Evolutionary conservation across 2,888 invertebrate genomes (phyloP).

Genomic region (Rosalia funebris): DNA sequence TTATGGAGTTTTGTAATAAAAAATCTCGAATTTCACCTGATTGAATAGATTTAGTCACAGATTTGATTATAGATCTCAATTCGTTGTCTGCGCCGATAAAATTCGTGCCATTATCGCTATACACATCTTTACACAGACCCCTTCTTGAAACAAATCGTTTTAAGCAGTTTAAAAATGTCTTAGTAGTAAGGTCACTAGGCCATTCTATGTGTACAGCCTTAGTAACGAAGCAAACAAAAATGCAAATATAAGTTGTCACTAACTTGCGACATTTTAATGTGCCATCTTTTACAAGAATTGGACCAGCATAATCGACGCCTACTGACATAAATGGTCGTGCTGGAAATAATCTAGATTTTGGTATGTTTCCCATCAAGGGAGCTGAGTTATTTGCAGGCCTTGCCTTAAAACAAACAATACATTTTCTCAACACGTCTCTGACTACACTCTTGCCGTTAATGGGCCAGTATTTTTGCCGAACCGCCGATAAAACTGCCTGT

Average conservation of each 20-base stretch:
- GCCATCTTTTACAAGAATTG: conserved; percentile 29
- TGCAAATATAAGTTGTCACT: conserved; percentile 25
- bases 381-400: conserved; percentile 2
- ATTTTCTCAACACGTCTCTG: conserved; percentile 28
- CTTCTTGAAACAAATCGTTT: conserved; percentile 36
- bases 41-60: neutral
- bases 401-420: conserved; percentile 28
- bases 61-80: conserved; percentile 22
- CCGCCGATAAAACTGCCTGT: neutral
- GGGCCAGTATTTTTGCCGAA: conserved; percentile 24
- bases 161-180: conserved; percentile 38
- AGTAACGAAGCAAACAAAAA: conserved; percentile 26
- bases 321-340: conserved; percentile 31
- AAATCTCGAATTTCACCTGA: neutral
- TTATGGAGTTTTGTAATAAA: conserved; percentile 15
- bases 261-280: conserved; percentile 14
- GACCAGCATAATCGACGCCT: conserved; percentile 46
- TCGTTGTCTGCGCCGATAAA: conserved; percentile 38
- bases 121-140: conserved; percentile 28
- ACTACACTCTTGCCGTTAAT: conserved; percentile 26
- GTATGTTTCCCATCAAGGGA: conserved; percentile 43
- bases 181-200: conserved; percentile 30
- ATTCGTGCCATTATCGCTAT: conserved; percentile 41
- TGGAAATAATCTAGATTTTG: conserved; percentile 28
- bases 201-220: conserved; percentile 42